These are phyloP conservation scores for Psococerastis gibbosa DNA, from an alignment of 2,888 invertebrate species.

Conservation along the genomic window DNA sequence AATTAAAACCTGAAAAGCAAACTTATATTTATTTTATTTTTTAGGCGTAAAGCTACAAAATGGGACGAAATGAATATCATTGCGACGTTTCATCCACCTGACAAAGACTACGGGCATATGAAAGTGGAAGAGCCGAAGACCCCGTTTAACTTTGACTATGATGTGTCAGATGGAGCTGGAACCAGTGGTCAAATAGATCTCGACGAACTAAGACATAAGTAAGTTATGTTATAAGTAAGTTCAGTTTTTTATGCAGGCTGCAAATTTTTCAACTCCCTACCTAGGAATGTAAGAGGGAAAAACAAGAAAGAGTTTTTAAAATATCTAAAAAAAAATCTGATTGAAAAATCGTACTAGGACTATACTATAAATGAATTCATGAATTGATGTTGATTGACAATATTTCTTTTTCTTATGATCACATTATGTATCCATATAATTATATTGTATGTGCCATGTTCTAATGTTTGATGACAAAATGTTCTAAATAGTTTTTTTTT, in stretches of 20 bases:
- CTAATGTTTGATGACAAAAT: too few relatives aligned
- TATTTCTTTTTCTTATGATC: too few relatives aligned
- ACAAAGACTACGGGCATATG: slow-evolving; percentile 99
- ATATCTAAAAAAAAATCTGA: neutral
- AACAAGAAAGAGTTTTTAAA: too few relatives aligned
- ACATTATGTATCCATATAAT: too few relatives aligned
- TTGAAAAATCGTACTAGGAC: too few relatives aligned
- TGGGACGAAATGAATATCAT: slow-evolving; percentile 99
- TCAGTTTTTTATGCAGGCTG: neutral
- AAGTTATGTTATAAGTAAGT: slow-evolving; percentile 18
- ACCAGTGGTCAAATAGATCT: slow-evolving; percentile 41
- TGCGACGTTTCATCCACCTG: slow-evolving; percentile 90
- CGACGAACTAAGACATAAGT: slow-evolving; percentile 59
- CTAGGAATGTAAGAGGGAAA: too few relatives aligned
- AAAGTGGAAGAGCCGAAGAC: slow-evolving; percentile 97
- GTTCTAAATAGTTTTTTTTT: too few relatives aligned
- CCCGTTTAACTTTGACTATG: slow-evolving; percentile 47
- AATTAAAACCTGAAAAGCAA: too few relatives aligned
- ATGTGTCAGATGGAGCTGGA: slow-evolving; percentile 35
- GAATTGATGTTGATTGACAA: too few relatives aligned
- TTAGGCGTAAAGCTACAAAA: slow-evolving; percentile 41
- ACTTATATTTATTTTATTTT: slow-evolving; percentile 6
- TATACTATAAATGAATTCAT: too few relatives aligned
- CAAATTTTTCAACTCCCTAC: too few relatives aligned
- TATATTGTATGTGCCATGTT: too few relatives aligned